Base-by-base conservation (phyloP, 2,888 invertebrate genomes). In the Hypselothyrea guttata region DNA sequence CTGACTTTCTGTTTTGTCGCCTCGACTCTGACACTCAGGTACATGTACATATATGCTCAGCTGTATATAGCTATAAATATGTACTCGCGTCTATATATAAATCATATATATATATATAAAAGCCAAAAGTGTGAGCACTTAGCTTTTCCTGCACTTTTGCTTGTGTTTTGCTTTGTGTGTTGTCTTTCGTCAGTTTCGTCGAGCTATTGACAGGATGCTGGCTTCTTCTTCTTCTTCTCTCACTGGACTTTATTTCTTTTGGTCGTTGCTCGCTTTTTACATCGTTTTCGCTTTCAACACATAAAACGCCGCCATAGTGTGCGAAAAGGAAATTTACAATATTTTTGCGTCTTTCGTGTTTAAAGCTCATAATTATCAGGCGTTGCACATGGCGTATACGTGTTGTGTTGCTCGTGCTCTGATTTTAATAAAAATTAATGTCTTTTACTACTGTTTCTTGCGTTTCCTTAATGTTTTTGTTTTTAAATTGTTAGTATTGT, bases 291-390 rank as follows among this genome's bases (percentile, higher is more conserved):
- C 62, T 70, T 73, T 65, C 46, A 63, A 30, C 46, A 37, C 5
- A 22, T 22, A 22, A 22, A 22, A 22, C 22, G 49, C 33, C 15
- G 33, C 37, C n/a, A 7, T 11, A n/a, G 46, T 5, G 16, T 8
- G 5, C 4, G 34, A 4, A 11, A 27, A 11, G 30, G 12, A 38
- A 48, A 55, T 41, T 47, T 35, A 64, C 56, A 64, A 49, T n/a
- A n/a, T 38, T 52, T 58, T 59, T 27, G 16, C 22, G 15, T 37
- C 41, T 53, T 71, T 61, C 73, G 76, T 83, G 81, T 56, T 76
- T 72, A 66, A 68, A 62, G 62, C 70, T 58, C 79, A 83, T 78
- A 69, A 84, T 79, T 79, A 79, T 71, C 66, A 73, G 68, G 64
- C 74, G 45, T 70, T 79, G 49, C 73, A 76, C 68, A 67, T 62